Evolutionary conservation across 2,113 vertebrate genomes (phyloP).

Genomic region (Kryptolebias marmoratus): DNA sequence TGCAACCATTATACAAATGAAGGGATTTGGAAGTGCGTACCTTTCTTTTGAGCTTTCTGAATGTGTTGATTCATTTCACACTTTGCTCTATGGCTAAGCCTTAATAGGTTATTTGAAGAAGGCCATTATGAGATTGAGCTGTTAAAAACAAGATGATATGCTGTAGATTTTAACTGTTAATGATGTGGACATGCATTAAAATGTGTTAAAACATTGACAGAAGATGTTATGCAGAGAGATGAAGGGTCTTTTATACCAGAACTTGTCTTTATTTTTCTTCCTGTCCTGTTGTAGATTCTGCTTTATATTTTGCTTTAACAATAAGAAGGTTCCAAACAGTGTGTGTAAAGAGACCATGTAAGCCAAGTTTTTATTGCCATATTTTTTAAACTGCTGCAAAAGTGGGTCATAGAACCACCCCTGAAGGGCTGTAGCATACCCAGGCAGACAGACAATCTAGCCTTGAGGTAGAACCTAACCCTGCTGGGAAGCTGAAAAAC

Average conservation of each 20-base stretch:
- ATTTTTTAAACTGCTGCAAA: constrained; percentile 76
- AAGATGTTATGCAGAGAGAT: constrained; percentile 60
- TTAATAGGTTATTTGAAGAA: constrained; percentile 2
- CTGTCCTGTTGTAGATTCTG: constrained; percentile 36
- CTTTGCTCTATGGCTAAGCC: constrained; percentile 4
- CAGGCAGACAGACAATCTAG: constrained; percentile 44
- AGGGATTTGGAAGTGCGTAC: constrained; percentile 2
- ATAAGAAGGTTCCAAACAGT: constrained; percentile 36
- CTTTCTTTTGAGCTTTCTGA: background rate
- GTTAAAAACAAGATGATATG: constrained; percentile 17
- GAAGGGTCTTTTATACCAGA: constrained; percentile 43
- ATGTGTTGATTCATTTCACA: background rate
- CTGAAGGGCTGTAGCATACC: constrained; percentile 46
- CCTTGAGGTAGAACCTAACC: constrained; percentile 48
- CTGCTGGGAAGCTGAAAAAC: constrained; percentile 50
- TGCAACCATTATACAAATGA: background rate
- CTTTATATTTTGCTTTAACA: constrained; percentile 57
- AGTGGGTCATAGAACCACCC: constrained; percentile 64
- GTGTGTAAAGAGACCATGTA: constrained; percentile 20
- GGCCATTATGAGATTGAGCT: background rate
- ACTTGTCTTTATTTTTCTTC: constrained; percentile 21
- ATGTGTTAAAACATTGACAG: constrained; percentile 45
- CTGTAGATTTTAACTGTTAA: constrained; percentile 42
- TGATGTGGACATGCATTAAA: constrained; percentile 52
- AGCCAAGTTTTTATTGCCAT: constrained; percentile 37